Evolutionary conservation across 2,888 invertebrate species (phyloP).

Genomic region (Hydroisotoma schaefferi): DNA sequence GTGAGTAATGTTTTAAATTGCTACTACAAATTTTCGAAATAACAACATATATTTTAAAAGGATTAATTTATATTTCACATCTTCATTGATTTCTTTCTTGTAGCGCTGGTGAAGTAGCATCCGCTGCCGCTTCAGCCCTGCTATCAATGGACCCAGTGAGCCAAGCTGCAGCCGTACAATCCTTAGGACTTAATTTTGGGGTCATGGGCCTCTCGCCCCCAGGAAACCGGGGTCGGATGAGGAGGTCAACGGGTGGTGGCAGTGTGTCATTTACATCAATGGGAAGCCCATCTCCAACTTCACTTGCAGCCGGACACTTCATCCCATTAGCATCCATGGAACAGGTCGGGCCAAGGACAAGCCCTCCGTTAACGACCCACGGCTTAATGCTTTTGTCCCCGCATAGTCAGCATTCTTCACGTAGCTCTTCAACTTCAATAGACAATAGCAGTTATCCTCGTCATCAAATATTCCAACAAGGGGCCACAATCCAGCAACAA

Average conservation of each 20-base stretch:
- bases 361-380: no score
- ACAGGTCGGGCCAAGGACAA: conserved; percentile 11
- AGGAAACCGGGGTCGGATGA: neutral
- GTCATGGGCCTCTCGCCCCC: conserved; percentile 2
- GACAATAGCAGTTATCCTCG: no score
- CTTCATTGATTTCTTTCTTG: no score
- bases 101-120: no score
- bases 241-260: no score
- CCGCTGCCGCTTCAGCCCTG: no score
- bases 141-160: no score
- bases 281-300: conserved; percentile 22
- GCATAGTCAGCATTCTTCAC: neutral
- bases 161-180: neutral
- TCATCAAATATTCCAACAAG: neutral
- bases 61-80: no score
- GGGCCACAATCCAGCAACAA: neutral
- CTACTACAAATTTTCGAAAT: no score
- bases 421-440: neutral
- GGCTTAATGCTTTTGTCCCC: conserved; percentile 20
- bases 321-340: conserved; percentile 30
- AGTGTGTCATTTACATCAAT: neutral
- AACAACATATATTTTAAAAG: no score
- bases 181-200: conserved; percentile 6
- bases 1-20: no score
- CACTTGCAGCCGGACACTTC: conserved; percentile 22